Evolutionary conservation across 64 coral and sea anemone species (phyloP).

Genomic region (Montipora foliosa): DNA sequence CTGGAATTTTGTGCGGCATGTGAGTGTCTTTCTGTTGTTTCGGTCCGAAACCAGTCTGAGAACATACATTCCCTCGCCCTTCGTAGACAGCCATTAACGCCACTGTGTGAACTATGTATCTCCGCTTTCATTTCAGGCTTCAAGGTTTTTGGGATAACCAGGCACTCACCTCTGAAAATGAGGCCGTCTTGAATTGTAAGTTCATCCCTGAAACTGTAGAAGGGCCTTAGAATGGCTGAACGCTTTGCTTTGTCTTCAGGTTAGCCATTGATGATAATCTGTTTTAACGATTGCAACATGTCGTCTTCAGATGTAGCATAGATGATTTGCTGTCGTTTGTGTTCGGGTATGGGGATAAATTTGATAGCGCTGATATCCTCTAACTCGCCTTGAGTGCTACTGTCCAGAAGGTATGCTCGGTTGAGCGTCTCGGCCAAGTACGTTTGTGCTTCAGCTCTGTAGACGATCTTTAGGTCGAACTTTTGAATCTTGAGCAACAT

Average conservation of each 20-base stretch:
- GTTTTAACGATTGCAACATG: neutral
- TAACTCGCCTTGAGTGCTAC: constrained; percentile 20
- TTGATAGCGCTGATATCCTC: constrained; percentile 34
- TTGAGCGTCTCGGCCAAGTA: constrained; percentile 58
- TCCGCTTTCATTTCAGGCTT: neutral
- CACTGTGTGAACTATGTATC: constrained; percentile 48
- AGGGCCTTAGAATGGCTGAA: constrained; percentile 13
- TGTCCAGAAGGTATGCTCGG: constrained; percentile 3
- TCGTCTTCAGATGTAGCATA: constrained; percentile 1
- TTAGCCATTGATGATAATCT: constrained; percentile 31
- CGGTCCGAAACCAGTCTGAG: constrained; percentile 7
- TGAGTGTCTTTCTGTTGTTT: constrained; percentile 30
- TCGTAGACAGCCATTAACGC: constrained; percentile 57
- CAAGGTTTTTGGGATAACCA: constrained; percentile 41
- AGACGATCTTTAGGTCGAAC: constrained; percentile 27
- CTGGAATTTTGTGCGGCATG: constrained; percentile 13
- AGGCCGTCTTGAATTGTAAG: constrained; percentile 36
- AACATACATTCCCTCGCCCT: constrained; percentile 28
- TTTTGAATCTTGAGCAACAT: constrained; percentile 42
- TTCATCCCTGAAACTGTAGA: constrained; percentile 60
- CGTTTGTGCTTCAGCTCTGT: neutral
- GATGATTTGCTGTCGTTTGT: constrained; percentile 3
- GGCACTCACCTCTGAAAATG: constrained; percentile 48
- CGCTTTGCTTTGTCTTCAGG: constrained; percentile 38
- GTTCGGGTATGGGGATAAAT: constrained; percentile 18